Evolutionary conservation across 2,888 invertebrate genomes (phyloP), one percentile per base, ranked within the genome.

Genomic region (Chorisops tibialis): DNA sequence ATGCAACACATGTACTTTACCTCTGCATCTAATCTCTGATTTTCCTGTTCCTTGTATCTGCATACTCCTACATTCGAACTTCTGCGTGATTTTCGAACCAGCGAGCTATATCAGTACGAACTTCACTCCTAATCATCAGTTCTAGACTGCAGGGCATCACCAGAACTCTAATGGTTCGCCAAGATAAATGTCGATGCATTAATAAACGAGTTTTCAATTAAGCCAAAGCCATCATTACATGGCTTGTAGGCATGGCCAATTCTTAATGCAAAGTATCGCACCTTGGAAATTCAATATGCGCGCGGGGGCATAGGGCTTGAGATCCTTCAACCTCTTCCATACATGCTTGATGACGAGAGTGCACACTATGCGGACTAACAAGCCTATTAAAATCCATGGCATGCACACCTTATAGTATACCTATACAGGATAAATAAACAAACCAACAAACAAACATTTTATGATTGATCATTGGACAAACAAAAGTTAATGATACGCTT

Each of bases 121-220:
- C 12, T 30, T 24, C 24, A n/a, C 56, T 56, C 45, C 30, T 24
- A 18, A 43, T 30, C 56, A 43, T 43, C 39, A n/a, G n/a, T 11
- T 4, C 18, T 16, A 18, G 12, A 56, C 56, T 45, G 14, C 16
- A 45, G 43, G 56, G 43, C 35, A 30, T 18, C n/a, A 18, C n/a
- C 9, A 30, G 2, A n/a, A 56, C n/a, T 16, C 43, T 56, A 43
- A 24, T 54, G 19, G 18, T 6, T 54, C 30, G 43, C 16, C 16
- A 51, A 51, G 63, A 63, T 63, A 50, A 61, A 63, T 63, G 56
- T 54, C 30, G 30, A 63, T 39, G 50, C 60, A 63, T 63, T 56
- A 56, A 60, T 61, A 61, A 63, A 63, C 63, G 60, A 45, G 63
- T 63, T 63, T 63, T 63, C 63, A 63, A 63, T 63, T 63, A 63